Evolutionary conservation across 2,888 invertebrate species (phyloP), one percentile per base, ranked within the genome.

Genomic region (Chydorus sphaericus): DNA sequence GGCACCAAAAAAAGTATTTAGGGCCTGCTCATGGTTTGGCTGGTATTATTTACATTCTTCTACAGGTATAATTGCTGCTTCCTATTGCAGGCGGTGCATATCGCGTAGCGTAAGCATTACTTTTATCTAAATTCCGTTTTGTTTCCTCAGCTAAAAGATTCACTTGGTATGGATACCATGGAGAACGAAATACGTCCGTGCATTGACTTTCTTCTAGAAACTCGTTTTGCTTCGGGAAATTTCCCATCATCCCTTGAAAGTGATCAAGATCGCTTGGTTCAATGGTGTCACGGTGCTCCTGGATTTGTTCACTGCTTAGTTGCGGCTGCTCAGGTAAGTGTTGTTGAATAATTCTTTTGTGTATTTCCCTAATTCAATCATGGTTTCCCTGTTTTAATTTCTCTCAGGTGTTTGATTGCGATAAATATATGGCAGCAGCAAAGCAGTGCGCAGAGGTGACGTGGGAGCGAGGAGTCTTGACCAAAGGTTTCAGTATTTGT

Each of bases 211-310:
- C 69, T 85, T 56, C 65, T 77, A 39, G 70, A 66, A 26, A 69
- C 77, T 62, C 74, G 75, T 60, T 81, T 75, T 64, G 65, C 74
- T 10, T 78, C 78, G 62, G 81, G 81, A 2, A 85, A 85, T 70
- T 84, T 82, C 66, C 85, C 85, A 1, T 88, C 89, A 0, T 88
- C 88, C 0, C 62, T 83, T 29, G 81, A 78, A 28, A 82, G 77
- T 60, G 71, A 70, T 48, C 71, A 76, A 30, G 91, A 92, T 68
- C 79, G 77, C 68, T 75, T 90, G 60, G 80, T 92, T 20, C 92
- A 92, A 64, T 70, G 86, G 62, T 92, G 92, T 70, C 91, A 92
- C 67, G 92, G 92, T n/a, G 87, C 90, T 23, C 87, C 91, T 18
- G 90, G 90, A 37, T 84, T 85, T 72, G 76, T 86, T 14, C 79